Conservation (phyloP, 2,797 vertebrate species). For the Adelosebastes latens region DNA sequence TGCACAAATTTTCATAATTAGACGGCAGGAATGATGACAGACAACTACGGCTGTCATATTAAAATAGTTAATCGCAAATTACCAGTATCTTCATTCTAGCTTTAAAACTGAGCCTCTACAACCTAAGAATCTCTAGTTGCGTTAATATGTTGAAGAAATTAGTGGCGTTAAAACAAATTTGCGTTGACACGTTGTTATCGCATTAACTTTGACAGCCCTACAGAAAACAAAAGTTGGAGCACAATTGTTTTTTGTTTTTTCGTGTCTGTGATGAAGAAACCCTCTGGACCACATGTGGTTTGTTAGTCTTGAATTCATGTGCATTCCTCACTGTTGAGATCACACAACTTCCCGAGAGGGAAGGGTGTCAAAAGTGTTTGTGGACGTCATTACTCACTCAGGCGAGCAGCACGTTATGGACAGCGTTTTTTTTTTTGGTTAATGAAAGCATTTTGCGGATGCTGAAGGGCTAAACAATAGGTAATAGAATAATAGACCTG, state of each 20-base stretch:
- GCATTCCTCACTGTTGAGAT: slow-evolving; percentile 70
- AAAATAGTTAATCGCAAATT: too few species aligned
- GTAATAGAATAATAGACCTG: background rate
- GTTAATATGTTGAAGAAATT: too few species aligned
- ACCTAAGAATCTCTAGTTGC: too few species aligned
- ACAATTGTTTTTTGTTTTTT: slow-evolving; percentile 1
- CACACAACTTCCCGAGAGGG: slow-evolving; percentile 31
- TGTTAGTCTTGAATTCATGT: slow-evolving; percentile 60
- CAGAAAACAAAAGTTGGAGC: background rate
- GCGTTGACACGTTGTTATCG: too few species aligned
- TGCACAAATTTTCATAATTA: background rate
- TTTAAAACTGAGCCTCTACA: too few species aligned
- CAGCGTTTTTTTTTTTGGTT: background rate
- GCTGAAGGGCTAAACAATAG: background rate
- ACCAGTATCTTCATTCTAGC: too few species aligned
- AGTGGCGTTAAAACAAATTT: too few species aligned
- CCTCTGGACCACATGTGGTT: slow-evolving; percentile 44
- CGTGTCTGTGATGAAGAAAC: slow-evolving; percentile 28
- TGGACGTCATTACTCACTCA: background rate
- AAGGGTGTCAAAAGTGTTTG: slow-evolving; percentile 44
- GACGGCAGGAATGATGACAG: background rate
- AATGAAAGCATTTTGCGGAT: background rate
- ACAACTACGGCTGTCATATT: too few species aligned
- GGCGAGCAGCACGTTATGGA: background rate
- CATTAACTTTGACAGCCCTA: too few species aligned